Evolutionary conservation across 2,797 vertebrate genomes (phyloP).

Genomic region (Toxotes lorentzi): DNA sequence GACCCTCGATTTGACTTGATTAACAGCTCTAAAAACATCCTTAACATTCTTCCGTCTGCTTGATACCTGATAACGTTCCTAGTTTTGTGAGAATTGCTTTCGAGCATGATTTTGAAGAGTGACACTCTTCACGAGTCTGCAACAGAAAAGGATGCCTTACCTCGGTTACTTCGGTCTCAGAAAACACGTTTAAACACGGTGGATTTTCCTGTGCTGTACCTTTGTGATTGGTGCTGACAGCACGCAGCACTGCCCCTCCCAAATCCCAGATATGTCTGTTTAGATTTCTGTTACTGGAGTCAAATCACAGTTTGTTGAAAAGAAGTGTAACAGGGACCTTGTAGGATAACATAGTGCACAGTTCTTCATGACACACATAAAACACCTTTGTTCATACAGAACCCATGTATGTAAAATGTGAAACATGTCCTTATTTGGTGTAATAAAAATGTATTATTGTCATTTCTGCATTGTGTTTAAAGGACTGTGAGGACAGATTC

Average conservation of each 20-base stretch:
- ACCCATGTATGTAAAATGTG: background rate
- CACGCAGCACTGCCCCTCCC: background rate
- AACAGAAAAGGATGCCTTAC: too few species aligned
- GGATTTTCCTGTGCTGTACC: background rate
- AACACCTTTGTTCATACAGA: background rate
- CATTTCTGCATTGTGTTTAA: background rate
- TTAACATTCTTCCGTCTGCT: background rate
- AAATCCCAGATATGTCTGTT: background rate
- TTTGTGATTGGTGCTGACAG: background rate
- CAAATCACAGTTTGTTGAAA: background rate
- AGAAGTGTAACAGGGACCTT: background rate
- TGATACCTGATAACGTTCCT: background rate
- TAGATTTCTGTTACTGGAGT: background rate
- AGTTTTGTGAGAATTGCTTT: background rate
- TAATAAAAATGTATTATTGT: background rate
- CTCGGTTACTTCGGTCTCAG: background rate
- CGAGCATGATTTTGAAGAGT: background rate
- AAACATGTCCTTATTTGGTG: background rate
- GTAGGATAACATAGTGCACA: background rate
- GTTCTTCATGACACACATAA: background rate
- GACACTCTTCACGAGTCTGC: too few species aligned
- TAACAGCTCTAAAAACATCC: background rate
- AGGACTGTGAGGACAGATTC: too few species aligned
- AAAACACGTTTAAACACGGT: background rate
- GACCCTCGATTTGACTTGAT: background rate